phyloP scores from a whole-genome alignment of 92 coral and sea anemone species.

The Palythoa grandis region DNA sequence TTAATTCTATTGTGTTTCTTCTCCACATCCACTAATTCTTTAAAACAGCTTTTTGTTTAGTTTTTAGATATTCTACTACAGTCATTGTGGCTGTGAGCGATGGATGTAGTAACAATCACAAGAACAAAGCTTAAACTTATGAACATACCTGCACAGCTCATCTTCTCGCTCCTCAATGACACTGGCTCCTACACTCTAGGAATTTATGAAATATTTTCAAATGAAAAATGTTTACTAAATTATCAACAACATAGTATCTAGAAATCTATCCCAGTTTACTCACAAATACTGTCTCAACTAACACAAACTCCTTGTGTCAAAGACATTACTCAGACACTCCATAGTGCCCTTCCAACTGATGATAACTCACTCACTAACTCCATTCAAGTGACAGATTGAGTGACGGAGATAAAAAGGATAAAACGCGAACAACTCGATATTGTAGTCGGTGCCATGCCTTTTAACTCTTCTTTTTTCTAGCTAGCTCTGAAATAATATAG shows the following conservation, averaged over 20 bases:
- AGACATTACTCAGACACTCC: too few relatives aligned
- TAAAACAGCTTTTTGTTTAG: too few relatives aligned
- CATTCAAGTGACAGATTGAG: background rate
- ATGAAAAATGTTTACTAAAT: background rate
- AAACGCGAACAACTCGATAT: too few relatives aligned
- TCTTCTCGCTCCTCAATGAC: conserved; percentile 75
- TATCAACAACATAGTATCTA: too few relatives aligned
- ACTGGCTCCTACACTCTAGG: conserved; percentile 61
- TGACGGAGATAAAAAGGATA: background rate
- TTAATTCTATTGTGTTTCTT: too few relatives aligned
- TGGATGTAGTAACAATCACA: background rate
- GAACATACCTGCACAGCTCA: conserved; percentile 69
- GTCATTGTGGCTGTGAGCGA: background rate
- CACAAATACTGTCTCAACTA: background rate
- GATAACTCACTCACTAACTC: background rate
- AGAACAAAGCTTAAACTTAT: background rate
- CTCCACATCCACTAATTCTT: too few relatives aligned
- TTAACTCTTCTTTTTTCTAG: background rate
- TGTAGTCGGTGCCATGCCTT: background rate
- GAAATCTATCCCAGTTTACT: background rate
- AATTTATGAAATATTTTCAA: background rate
- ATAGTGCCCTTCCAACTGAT: background rate
- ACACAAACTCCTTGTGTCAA: background rate
- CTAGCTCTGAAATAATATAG: too few relatives aligned
- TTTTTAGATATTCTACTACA: background rate